Evolutionary conservation across 2,888 invertebrate genomes (phyloP).

Genomic region (Tenthredo amoena): DNA sequence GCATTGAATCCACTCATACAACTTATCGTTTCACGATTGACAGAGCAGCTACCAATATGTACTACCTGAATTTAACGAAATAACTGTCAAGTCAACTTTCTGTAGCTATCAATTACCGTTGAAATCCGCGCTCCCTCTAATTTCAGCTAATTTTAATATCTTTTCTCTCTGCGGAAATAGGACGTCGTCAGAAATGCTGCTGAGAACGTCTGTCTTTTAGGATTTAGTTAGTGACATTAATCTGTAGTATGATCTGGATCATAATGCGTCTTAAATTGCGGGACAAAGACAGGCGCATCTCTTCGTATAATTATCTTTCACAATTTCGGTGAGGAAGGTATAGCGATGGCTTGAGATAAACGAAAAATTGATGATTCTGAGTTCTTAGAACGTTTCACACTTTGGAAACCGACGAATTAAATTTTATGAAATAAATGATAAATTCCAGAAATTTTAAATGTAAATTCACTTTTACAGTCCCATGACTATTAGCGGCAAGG

Average conservation of each 20-base stretch:
- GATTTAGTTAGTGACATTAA: neutral
- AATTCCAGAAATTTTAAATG: neutral
- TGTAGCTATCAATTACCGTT: too few species aligned
- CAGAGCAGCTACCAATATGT: too few species aligned
- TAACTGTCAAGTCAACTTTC: too few species aligned
- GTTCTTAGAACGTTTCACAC: neutral
- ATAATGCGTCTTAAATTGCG: neutral
- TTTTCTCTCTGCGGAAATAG: neutral
- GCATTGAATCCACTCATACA: neutral
- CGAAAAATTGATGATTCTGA: neutral
- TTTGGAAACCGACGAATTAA: neutral
- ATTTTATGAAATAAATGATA: neutral
- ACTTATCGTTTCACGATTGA: too few species aligned
- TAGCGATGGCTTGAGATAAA: neutral
- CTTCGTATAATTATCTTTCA: constrained; percentile 74
- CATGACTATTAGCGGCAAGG: constrained; percentile 16
- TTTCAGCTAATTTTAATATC: constrained; percentile 4
- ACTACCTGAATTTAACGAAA: too few species aligned
- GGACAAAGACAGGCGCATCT: constrained; percentile 60
- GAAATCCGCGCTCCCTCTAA: neutral
- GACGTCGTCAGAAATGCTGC: neutral
- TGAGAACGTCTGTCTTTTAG: neutral
- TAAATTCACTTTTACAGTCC: neutral
- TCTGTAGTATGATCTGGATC: neutral
- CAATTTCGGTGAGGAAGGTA: constrained; percentile 70